Conservation (phyloP, 1,140 invertebrate genomes). For the Panagrolaimus sp. region DNA sequence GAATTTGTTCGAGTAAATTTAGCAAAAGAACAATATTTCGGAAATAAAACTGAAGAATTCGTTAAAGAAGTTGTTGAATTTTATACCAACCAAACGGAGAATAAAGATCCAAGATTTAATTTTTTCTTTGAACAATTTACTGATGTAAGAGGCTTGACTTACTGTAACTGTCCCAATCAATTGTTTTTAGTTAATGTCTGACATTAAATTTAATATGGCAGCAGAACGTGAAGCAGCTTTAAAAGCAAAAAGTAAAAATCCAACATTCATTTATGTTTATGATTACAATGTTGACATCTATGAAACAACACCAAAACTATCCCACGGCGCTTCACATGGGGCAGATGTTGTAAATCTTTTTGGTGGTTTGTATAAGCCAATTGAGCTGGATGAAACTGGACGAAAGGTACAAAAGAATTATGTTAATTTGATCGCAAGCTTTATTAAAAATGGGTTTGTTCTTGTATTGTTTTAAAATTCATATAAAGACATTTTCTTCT, state of each 20-base stretch:
- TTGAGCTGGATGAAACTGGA: too few species aligned
- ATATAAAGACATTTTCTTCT: too few species aligned
- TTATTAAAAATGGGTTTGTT: too few species aligned
- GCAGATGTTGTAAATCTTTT: neutral
- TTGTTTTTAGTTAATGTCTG: neutral
- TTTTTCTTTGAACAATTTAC: conserved; percentile 1
- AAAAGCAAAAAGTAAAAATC: neutral
- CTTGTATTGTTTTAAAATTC: too few species aligned
- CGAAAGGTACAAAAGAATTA: too few species aligned
- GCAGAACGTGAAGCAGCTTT: neutral
- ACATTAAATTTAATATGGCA: conserved; percentile 8
- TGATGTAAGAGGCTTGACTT: too few species aligned
- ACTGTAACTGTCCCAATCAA: too few species aligned
- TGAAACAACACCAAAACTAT: neutral
- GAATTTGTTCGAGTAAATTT: neutral
- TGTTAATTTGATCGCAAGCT: too few species aligned
- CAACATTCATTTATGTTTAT: neutral
- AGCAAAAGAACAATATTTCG: neutral
- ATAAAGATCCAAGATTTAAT: neutral
- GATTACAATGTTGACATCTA: too few species aligned
- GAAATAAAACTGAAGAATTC: neutral
- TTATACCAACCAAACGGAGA: neutral
- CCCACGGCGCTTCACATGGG: neutral
- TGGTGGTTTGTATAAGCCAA: neutral
- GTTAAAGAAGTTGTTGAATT: neutral